Base-by-base conservation (phyloP, 2,888 invertebrate species). In the Rhingia rostrata region DNA sequence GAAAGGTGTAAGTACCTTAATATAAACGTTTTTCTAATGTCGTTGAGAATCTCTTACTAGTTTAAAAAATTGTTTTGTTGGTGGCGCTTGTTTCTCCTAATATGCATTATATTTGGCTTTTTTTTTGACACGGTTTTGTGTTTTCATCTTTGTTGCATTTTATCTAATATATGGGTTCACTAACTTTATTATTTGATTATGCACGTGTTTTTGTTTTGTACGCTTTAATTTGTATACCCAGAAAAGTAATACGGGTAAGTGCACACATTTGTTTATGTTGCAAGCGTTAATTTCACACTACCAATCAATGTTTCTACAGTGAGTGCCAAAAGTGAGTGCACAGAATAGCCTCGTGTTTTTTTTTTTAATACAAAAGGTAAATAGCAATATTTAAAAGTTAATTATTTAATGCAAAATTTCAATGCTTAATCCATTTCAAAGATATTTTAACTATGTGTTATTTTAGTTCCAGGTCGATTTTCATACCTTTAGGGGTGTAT, bases 1-100 rank as follows among this genome's bases (percentile, higher is more conserved):
- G 86, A 86, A 74, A 88, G 87, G 81, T 87, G 88, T 88, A 86
- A 88, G 88, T 70, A 66, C 47, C 53, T 60, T 49, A 6, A 6
- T 43, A 41, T 58, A 64, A 10, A 22, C 22, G 22, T 22, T 1
- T 22, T 22, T 22, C 22, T 22, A 22, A 22, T 22, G 22, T 22
- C 22, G 22, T 22, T 22, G 22, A 22, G 22, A 22, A 22, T 22
- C 22, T 2, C 1, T 22, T 22, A 22, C 22, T 22, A 22, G 22
- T 22, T 22, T 22, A 22, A 22, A 22, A 22, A 33, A 53, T 12
- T 53, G 12, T 6, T 53, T 12, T 22, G 14, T 47, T 47, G 47
- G 22, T 47, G 47, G 45, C 45, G 14, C 22, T 14, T 47, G 45
- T 47, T 14, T 12, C 22, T 22, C 14, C 9, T 22, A 7, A 22